Conservation (phyloP, 2,888 invertebrate genomes). For the Polyommatus icarus region DNA sequence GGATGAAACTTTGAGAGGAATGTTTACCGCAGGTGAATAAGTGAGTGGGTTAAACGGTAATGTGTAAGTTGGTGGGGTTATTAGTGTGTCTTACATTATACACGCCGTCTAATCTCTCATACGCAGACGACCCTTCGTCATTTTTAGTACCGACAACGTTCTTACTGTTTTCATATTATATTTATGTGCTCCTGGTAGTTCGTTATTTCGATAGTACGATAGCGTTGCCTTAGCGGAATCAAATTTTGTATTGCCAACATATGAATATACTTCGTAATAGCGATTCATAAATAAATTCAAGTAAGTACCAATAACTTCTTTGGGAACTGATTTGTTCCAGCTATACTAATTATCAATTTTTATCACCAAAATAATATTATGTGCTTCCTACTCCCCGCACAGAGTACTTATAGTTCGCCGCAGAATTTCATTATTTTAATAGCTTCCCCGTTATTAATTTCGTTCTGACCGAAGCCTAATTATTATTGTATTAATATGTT, state of each 20-base stretch:
- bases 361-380: too few species aligned
- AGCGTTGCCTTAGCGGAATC: neutral
- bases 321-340: too few species aligned
- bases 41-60: slow-evolving; percentile 19
- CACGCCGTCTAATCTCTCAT: slow-evolving; percentile 14
- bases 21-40: slow-evolving; percentile 26
- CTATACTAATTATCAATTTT: too few species aligned
- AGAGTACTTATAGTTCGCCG: too few species aligned
- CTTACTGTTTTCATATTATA: neutral
- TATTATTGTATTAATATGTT: neutral
- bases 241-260: neutral
- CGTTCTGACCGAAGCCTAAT: neutral
- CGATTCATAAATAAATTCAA: too few species aligned
- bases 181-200: neutral
- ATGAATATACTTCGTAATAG: too few species aligned
- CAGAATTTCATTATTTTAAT: neutral
- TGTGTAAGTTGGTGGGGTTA: slow-evolving; percentile 9
- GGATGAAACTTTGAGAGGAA: slow-evolving; percentile 19
- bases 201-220: neutral
- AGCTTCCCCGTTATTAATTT: neutral
- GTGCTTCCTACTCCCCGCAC: too few species aligned
- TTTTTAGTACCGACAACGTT: neutral
- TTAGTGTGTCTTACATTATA: slow-evolving; percentile 23
- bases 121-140: neutral
- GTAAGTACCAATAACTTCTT: too few species aligned